Evolutionary conservation across 1,140 invertebrate species (phyloP), one percentile per base, ranked within the genome.

Genomic region (Hormaphis cornu): DNA sequence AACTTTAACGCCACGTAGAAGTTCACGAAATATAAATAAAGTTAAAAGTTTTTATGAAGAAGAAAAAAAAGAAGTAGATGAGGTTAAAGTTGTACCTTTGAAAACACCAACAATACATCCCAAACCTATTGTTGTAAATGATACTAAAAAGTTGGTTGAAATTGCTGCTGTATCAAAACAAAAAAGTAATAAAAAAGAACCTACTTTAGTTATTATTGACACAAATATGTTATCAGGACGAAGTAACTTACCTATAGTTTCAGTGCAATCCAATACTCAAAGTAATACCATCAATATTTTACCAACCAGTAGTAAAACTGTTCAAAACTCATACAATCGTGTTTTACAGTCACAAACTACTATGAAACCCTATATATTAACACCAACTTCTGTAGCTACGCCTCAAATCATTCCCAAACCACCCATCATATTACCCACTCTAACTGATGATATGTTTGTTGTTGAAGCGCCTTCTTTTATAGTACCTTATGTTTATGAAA

Each of bases 401-500:
- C 40, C 56, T 37, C 66, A 22, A 24, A 40, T 33, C 30, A 22
- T 69, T 69, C 74, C 79, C n/a, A 76, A 79, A 54, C 70, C 74
- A 71, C 77, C 83, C 30, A 82, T 82, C 52, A 84, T 90, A 59
- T 77, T 90, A 71, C 88, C 89, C 0, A 86, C 88, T 5, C 79
- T 93, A 5, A 91, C 89, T 6, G 90, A 94, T 76, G 89, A 92
- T 74, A 92, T 92, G 87, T 93, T 88, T 78, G 89, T 93, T 1
- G 87, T 93, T 9, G 90, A 94, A 79, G 90, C 90, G 24, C 91
- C 91, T 4, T 93, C 90, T 14, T 93, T 94, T 75, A 91, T 94
- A 75, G 89, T 93, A 72, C 91, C 91, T 44, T 93, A 93, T 78
- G 89, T 94, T n/a, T 93, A 91, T 77, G 89, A 93, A 78, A 91